These are phyloP conservation scores for Sebastes wilsoni DNA, from an alignment of 2,797 vertebrate genomes.

Conservation along the genomic window DNA sequence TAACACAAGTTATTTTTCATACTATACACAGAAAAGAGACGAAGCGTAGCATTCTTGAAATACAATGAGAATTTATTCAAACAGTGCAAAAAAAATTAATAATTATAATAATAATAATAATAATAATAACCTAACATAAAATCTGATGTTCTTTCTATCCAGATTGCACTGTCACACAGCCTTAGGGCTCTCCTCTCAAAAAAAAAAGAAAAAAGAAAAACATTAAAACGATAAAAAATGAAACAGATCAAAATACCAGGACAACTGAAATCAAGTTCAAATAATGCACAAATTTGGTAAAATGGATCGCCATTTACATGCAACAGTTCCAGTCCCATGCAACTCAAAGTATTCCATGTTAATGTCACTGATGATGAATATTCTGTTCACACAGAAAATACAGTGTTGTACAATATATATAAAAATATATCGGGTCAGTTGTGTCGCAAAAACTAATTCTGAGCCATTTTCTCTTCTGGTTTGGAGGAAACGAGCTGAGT, in stretches of 20 bases:
- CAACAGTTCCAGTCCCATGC: slow-evolving; percentile 82
- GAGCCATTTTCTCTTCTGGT: slow-evolving; percentile 57
- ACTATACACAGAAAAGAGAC: neutral
- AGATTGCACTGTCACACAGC: slow-evolving; percentile 82
- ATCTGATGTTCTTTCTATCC: slow-evolving; percentile 82
- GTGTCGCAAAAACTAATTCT: slow-evolving; percentile 58
- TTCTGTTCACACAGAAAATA: slow-evolving; percentile 67
- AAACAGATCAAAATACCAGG: slow-evolving; percentile 56
- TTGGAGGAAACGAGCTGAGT: slow-evolving; percentile 50
- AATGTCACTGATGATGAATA: slow-evolving; percentile 56
- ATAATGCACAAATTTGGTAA: slow-evolving; percentile 75
- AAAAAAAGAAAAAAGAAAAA: slow-evolving; percentile 28
- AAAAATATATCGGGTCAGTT: slow-evolving; percentile 64
- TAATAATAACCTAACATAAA: slow-evolving; percentile 76
- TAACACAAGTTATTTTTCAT: neutral
- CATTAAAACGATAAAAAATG: slow-evolving; percentile 48
- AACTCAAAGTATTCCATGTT: slow-evolving; percentile 64
- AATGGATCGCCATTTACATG: slow-evolving; percentile 75
- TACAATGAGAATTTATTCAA: slow-evolving; percentile 89
- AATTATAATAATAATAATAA: slow-evolving; percentile 59
- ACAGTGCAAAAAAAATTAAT: slow-evolving; percentile 82
- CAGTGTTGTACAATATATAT: slow-evolving; percentile 72
- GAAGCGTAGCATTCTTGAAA: slow-evolving; percentile 70
- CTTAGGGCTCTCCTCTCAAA: slow-evolving; percentile 62
- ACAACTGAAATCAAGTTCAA: slow-evolving; percentile 64